Evolutionary conservation across 2,888 invertebrate species (phyloP).

Genomic region (Sepiola atlantica): DNA sequence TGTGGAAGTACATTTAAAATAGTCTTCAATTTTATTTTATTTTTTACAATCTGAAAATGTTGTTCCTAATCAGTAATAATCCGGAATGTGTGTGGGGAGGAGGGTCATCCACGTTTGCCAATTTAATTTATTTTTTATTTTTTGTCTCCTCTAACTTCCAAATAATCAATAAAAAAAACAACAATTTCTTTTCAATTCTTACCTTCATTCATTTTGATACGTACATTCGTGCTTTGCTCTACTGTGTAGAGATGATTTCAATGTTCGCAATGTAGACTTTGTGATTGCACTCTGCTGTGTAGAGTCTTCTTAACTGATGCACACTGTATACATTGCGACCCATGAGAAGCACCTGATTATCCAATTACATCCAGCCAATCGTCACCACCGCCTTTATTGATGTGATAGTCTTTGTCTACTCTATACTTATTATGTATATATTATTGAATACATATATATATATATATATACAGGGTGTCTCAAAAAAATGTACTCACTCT

Average conservation of each 20-base stretch:
- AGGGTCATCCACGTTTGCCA: too few species aligned
- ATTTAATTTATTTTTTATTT: neutral
- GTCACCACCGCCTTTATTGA: slow-evolving; percentile 32
- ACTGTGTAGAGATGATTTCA: neutral
- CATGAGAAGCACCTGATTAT: neutral
- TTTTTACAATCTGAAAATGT: too few species aligned
- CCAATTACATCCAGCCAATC: slow-evolving; percentile 20
- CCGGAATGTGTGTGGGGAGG: too few species aligned
- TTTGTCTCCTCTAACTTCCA: neutral
- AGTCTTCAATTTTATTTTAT: too few species aligned
- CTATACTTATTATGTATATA: slow-evolving; percentile 11
- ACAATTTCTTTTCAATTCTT: neutral
- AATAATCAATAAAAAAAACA: slow-evolving; percentile 32
- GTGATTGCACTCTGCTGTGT: slow-evolving; percentile 6
- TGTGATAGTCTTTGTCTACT: slow-evolving; percentile 14
- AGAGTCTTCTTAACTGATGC: neutral
- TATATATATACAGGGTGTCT: neutral
- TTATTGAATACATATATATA: neutral
- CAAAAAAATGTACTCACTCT: too few species aligned
- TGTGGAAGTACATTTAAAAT: too few species aligned
- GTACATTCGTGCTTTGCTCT: neutral
- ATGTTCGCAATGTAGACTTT: neutral
- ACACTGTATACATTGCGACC: neutral
- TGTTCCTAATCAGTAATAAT: too few species aligned
- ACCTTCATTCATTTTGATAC: neutral